Conservation (phyloP, 2,888 invertebrate species). For the Oligia latruncula region DNA sequence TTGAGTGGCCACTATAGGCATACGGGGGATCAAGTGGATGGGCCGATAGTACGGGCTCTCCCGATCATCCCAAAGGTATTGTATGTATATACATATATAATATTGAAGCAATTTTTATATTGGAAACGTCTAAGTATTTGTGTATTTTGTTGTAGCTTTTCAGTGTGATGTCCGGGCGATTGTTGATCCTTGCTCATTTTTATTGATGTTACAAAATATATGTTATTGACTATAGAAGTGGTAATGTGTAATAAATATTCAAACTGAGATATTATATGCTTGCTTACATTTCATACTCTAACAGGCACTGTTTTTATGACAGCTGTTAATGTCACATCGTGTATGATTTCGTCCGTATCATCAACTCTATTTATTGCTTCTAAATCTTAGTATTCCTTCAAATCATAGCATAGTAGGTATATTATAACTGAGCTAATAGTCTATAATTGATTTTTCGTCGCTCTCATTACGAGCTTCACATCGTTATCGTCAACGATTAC, state of each 20-base stretch:
- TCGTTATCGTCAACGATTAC: background rate
- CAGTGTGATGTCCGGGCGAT: background rate
- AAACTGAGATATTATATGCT: background rate
- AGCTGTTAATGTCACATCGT: background rate
- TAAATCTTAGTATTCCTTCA: background rate
- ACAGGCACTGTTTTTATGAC: background rate
- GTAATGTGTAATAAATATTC: background rate
- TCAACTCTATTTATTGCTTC: background rate
- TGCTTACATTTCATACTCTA: too few species aligned
- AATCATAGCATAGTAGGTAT: background rate
- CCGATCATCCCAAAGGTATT: constrained; percentile 62
- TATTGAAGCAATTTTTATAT: constrained; percentile 68
- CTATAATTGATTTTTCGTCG: background rate
- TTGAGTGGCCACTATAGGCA: constrained; percentile 36
- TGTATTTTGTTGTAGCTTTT: constrained; percentile 56
- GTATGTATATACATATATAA: constrained; percentile 10
- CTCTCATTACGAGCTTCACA: background rate
- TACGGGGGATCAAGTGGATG: constrained; percentile 53
- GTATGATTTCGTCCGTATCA: background rate
- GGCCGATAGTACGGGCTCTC: constrained; percentile 60
- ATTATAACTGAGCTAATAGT: background rate
- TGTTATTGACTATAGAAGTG: too few species aligned
- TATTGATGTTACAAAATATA: background rate
- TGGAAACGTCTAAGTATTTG: constrained; percentile 56
- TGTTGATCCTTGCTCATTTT: background rate